Evolutionary conservation across 2,113 vertebrate genomes (phyloP), one percentile per base, ranked within the genome.

Genomic region (Oryzias javanicus): DNA sequence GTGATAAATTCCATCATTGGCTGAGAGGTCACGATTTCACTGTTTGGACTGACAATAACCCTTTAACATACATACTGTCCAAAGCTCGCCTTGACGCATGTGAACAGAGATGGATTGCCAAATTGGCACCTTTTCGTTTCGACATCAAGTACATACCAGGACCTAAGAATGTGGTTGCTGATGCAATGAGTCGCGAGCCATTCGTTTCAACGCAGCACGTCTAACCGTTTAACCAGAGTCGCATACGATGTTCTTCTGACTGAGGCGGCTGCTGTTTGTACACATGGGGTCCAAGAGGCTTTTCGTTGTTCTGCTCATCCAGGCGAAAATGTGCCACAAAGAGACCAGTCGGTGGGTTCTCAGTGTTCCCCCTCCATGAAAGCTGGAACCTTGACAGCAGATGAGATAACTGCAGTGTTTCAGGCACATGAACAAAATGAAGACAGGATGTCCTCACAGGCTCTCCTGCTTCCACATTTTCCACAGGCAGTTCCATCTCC

Each of bases 221-320:
- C 29, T 14, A 10, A 54, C 7, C 17, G 17, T 0, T 25, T 44
- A 20, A 56, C 54, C 1, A 44, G 19, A 25, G 19, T 56, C 10
- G 3, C 41, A 4, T 56, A 56, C 44, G 41, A 25, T 1, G 6
- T 25, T 3, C 19, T 56, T 6, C 14, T 56, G 41, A 41, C 41
- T 2, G 41, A 56, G 2, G 51, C 51, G 12, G 51, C 29, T 1
- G 54, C 54, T 15, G 35, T 56, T 40, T 17, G 41, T 12, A 14
- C 54, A 7, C 4, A 25, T 4, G 29, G 54, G 3, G 41, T 56
- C 1, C 54, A 56, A 42, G 41, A 56, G 54, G 54, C 15, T 6
- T 56, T 56, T 19, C 20, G 41, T 20, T 44, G 54, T 6, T 56
- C 54, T 6, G 54, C 41, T 3, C n/a, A 56, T 15, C 54, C 41